Evolutionary conservation across 1,140 invertebrate genomes (phyloP), one percentile per base, ranked within the genome.

Genomic region (Tetragnatha versicolor): DNA sequence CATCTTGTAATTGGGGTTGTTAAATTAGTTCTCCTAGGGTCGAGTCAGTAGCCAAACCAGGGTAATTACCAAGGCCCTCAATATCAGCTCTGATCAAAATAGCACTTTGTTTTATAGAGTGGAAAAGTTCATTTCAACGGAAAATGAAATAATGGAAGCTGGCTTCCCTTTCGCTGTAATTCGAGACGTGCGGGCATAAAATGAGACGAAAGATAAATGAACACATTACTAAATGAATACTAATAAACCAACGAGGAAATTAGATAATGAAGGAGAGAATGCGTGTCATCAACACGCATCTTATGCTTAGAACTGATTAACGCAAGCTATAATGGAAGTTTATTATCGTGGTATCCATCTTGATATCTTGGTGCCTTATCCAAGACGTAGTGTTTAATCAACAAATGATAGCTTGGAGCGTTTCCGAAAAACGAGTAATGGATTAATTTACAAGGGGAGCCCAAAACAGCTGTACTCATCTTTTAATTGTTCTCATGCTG

Each of bases 1-100:
- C 22, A 73, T 73, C 69, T 60, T 73, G 51, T 73, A 73, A 73
- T 73, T 73, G 69, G 47, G 35, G 35, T 55, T 58, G 69, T 73
- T 58, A 73, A 73, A 73, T 73, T 60, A 73, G 37, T 37, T 42
- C 55, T 33, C 9, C 51, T 31, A 61, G 53, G n/a, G 33, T 10
- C 33, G 12, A 29, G 9, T 47, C 27, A 60, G 42, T 55, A 47
- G 14, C 53, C 33, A 20, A 60, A 45, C 37, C 58, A 55, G 51
- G 35, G 69, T 60, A 73, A 73, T 73, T 73, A 73, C 27, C 29
- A 10, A 14, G 60, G 22, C 68, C 33, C 27, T 29, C 65, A 35
- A 55, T 47, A 68, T 60, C 69, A 42, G 10, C 53, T 53, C 37
- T 31, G 35, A 60, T 60, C 69, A 60, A 73, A 60, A 60, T 35